Base-by-base conservation (phyloP, 2,797 vertebrate species). In the Neomorphus geoffroyi region DNA sequence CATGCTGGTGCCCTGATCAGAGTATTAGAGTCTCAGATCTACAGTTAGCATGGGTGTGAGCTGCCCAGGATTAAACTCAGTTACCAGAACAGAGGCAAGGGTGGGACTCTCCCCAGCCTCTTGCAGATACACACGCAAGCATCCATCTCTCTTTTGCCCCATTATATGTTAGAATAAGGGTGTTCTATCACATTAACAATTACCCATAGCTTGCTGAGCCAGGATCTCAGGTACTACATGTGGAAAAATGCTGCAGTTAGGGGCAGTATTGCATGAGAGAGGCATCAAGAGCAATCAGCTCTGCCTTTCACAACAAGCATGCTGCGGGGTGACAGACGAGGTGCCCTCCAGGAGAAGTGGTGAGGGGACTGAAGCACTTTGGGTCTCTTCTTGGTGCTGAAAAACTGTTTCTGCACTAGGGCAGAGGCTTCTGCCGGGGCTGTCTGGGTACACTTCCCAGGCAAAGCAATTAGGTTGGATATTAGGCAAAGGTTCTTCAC, bases 1-100 rank as follows among this genome's bases (percentile, higher is more conserved):
- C 1, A 0, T 9, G 32, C 8, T 30, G 4, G 2, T 11, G 43
- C 16, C 54, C 12, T 3, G 2, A 0, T 1, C 3, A 0, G 6
- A 26, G 16, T 3, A 15, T 2, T 10, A 11, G 37, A 22, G 21
- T 4, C 35, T 43, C 30, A 58, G 48, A 62, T 6, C 4, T 2
- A 23, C 27, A 10, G 15, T 13, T 18, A 56, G 39, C 27, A 2
- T 0, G 6, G 54, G 30, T 79, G 10, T 33, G 4, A 6, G 13
- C 4, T 9, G 33, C 46, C 6, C 57, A 10, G 17, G 19, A 56
- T 23, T 32, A 37, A 67, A n/a, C 33, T 2, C 27, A 12, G 4
- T 1, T 6, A 13, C 9, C 10, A 21, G 9, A 32, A 22, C 12
- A 1, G 8, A 77, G 10, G 13, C 15, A 24, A 5, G n/a, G 43